Conservation (phyloP, 2,113 vertebrate species). For the Zeus faber region DNA sequence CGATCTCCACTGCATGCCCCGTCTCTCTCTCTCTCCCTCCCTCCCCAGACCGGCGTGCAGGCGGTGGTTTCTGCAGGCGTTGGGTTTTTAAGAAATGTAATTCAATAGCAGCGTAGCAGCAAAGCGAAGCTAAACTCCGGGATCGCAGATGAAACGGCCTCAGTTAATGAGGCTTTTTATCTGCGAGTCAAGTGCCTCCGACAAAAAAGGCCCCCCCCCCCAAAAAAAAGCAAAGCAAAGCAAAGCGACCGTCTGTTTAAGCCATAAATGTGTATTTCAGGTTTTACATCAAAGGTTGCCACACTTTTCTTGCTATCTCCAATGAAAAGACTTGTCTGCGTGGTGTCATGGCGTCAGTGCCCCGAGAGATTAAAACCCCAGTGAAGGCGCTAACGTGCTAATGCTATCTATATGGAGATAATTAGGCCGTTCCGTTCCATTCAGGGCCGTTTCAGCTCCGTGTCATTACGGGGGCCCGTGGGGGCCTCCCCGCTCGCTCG, state of each 20-base stretch:
- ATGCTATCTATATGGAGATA: slow-evolving; percentile 39
- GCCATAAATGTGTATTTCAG: slow-evolving; percentile 35
- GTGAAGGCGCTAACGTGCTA: slow-evolving; percentile 24
- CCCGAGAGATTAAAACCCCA: slow-evolving; percentile 39
- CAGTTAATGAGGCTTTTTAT: no score
- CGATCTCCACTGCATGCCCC: not conserved
- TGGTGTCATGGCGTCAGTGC: slow-evolving; percentile 34
- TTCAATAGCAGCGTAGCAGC: no score
- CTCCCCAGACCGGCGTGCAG: no score
- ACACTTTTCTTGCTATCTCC: slow-evolving; percentile 17
- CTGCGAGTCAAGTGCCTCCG: no score
- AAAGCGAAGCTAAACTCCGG: no score
- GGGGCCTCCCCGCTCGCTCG: no score
- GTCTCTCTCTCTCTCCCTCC: no score
- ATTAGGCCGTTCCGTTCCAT: slow-evolving; percentile 40
- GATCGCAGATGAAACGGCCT: no score
- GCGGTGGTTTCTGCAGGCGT: not conserved
- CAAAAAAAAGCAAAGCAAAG: no score
- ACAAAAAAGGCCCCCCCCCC: no score
- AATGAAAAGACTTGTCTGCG: slow-evolving; percentile 14
- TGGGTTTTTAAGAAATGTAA: slow-evolving; percentile 39
- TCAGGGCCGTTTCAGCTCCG: no score
- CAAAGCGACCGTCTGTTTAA: slow-evolving; percentile 44
- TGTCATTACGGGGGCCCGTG: no score
- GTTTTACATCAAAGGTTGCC: slow-evolving; percentile 41